Conservation (phyloP, 2,113 vertebrate genomes). For the Girardinichthys multiradiatus region DNA sequence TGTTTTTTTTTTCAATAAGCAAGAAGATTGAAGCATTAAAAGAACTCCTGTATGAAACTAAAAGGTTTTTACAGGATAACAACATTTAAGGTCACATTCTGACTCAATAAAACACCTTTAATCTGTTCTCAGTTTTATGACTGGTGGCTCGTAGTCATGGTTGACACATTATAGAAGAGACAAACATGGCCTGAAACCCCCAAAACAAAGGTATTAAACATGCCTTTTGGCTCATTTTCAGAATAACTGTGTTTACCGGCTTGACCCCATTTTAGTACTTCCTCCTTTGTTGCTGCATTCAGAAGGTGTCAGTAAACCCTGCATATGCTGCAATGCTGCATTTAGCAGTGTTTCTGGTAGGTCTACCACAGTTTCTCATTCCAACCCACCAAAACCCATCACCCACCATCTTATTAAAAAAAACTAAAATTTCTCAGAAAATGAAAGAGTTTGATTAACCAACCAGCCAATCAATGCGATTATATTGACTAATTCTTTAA, state of each 20-base stretch:
- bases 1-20: background rate
- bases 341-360: conserved; percentile 5
- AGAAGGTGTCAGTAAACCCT: background rate
- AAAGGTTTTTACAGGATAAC: background rate
- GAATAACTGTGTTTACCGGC: background rate
- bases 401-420: background rate
- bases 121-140: background rate
- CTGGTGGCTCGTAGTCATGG: background rate
- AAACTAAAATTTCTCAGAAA: background rate
- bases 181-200: background rate
- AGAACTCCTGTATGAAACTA: background rate
- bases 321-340: no score
- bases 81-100: background rate
- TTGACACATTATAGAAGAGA: background rate
- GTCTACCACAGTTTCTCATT: conserved; percentile 1
- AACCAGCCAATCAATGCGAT: background rate
- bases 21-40: background rate
- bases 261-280: background rate
- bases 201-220: background rate
- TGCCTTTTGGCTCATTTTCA: background rate
- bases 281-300: background rate
- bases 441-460: background rate
- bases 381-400: background rate
- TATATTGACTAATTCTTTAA: no score
- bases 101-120: background rate